phyloP scores from a whole-genome alignment of 2,797 vertebrate species.

The Lemur catta region DNA sequence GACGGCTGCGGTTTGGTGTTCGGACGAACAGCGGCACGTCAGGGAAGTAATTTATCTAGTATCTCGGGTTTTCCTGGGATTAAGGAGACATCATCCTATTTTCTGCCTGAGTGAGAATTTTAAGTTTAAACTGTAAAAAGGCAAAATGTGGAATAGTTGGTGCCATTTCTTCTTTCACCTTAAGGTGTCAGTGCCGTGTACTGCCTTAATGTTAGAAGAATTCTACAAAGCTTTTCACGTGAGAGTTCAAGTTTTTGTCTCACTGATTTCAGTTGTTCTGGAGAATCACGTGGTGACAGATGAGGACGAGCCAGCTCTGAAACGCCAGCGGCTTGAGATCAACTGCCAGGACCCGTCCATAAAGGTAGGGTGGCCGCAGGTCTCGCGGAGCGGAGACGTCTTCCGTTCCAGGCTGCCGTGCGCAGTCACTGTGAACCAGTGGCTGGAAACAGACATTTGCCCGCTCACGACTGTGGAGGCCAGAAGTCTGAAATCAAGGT shows the following conservation, averaged over 20 bases:
- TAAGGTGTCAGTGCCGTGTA: not conserved
- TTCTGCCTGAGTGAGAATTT: not conserved
- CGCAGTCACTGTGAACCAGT: not conserved
- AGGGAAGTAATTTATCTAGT: not conserved
- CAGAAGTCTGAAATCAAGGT: not conserved
- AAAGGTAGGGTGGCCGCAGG: slow-evolving; percentile 79
- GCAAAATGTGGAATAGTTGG: not conserved
- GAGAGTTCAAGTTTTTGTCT: not conserved
- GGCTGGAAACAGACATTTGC: not conserved
- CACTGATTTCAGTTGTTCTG: slow-evolving; percentile 88
- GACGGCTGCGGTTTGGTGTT: not conserved
- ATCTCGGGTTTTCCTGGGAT: not conserved
- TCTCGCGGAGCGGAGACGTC: too few species aligned
- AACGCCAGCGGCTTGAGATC: slow-evolving; percentile 92
- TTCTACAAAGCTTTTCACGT: not conserved
- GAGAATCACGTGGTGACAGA: slow-evolving; percentile 92
- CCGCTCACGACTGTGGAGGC: not conserved
- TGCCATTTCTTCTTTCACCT: not conserved
- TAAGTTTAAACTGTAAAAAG: not conserved
- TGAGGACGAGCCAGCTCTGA: slow-evolving; percentile 90
- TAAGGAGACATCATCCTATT: not conserved
- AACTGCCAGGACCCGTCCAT: slow-evolving; percentile 91
- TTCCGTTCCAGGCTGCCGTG: not conserved
- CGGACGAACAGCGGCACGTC: too few species aligned
- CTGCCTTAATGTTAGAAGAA: not conserved